Evolutionary conservation across 2,888 invertebrate species (phyloP), one percentile per base, ranked within the genome.

Genomic region (Tanypteryx hageni): DNA sequence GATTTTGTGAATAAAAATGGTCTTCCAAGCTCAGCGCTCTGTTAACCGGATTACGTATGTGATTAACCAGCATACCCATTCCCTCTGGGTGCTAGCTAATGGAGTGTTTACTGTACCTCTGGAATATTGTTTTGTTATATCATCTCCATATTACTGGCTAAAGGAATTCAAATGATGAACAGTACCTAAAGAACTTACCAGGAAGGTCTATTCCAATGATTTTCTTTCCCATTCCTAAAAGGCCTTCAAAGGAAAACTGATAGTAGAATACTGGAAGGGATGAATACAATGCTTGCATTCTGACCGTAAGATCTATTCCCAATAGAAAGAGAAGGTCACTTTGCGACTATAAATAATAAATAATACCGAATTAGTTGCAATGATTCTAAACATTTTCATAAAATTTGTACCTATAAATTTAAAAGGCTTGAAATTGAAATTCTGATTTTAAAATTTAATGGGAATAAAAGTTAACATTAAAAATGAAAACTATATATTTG

Each of bases 191-290:
- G 44, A 44, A 59, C 85, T 86, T 68, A 92, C 92, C 92, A n/a
- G 68, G 68, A 8, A 56, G 27, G 22, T 64, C 56, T 56, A 92
- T 18, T 86, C 76, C 68, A 31, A 68, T 56, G 3, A 86, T 18
- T 86, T 92, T 92, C 58, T 92, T 92, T 64, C 68, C 76, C 8
- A 92, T 76, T 57, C 92, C 85, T 22, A 92, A 56, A n/a, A 56
- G 57, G 9, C 92, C 92, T 44, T 92, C 92, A 76, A 68, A 92
- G 18, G 92, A 85, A 56, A 92, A 92, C 44, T n/a, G 86, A 57
- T 92, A 92, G 57, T 76, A 92, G 64, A 68, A 92, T 0, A 86
- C 86, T 3, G 92, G 92, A 61, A 57, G 22, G 7, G 85, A 27
- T 27, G 64, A 44, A 58, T 84, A 68, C 64, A 85, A 7, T 85